Conservation (phyloP, 2,113 vertebrate genomes). For the Typhlomys cinereus region DNA sequence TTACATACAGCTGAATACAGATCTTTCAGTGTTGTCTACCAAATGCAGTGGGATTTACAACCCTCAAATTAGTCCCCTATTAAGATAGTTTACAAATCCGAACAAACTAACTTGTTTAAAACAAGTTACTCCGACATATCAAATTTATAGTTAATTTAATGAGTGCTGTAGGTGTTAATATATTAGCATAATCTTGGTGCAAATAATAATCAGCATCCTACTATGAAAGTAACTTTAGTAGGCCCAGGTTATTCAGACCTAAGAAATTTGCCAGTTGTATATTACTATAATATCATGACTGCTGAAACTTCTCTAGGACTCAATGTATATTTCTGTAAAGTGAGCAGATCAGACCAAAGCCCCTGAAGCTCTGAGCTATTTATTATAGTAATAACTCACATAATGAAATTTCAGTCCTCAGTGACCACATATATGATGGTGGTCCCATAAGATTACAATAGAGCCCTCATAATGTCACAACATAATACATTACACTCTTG, state of each 20-base stretch:
- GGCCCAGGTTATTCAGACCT: background rate
- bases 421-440: background rate
- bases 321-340: slow-evolving; percentile 46
- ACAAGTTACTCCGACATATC: slow-evolving; percentile 79
- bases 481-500: background rate
- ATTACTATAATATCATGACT: background rate
- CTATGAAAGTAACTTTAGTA: slow-evolving; percentile 74
- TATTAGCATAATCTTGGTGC: slow-evolving; percentile 82
- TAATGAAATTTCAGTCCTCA: background rate
- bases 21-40: slow-evolving; percentile 13
- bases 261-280: background rate
- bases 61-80: background rate
- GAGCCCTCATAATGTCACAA: background rate
- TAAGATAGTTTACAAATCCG: background rate
- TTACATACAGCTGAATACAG: background rate
- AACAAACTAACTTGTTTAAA: background rate
- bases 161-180: slow-evolving; percentile 82
- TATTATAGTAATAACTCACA: background rate
- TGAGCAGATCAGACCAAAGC: background rate
- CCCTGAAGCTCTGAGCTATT: background rate
- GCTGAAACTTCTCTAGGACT: slow-evolving; percentile 16
- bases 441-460: background rate
- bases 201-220: slow-evolving; percentile 80
- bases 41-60: background rate
- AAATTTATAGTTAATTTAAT: slow-evolving; percentile 85